Evolutionary conservation across 2,888 invertebrate species (phyloP).

Genomic region (Argyresthia goedartella): DNA sequence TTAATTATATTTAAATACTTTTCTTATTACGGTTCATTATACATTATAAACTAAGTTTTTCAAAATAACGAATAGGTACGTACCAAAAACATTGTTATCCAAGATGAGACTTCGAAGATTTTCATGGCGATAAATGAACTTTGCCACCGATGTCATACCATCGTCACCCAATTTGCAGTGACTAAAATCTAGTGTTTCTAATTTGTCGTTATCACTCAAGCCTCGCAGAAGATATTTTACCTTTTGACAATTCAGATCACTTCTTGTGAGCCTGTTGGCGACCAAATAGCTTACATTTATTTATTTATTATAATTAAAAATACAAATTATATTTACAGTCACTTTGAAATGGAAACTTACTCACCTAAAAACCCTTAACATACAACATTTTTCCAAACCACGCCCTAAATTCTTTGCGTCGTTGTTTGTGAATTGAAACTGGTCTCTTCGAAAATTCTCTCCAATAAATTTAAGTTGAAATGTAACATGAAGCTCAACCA

Average conservation of each 20-base stretch:
- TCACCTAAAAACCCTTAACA: conserved; percentile 45
- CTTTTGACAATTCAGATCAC: conserved; percentile 56
- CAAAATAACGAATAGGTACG: too few relatives aligned
- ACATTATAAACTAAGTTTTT: too few relatives aligned
- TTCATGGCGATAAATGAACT: conserved; percentile 59
- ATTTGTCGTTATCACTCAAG: conserved; percentile 37
- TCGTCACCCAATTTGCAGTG: conserved; percentile 74
- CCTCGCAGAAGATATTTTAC: conserved; percentile 56
- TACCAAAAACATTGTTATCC: conserved; percentile 67
- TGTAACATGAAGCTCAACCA: conserved; percentile 53
- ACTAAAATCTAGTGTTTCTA: conserved; percentile 74
- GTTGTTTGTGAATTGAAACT: conserved; percentile 61
- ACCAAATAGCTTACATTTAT: neutral
- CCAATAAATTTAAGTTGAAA: conserved; percentile 47
- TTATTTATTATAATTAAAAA: neutral
- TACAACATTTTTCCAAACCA: conserved; percentile 51
- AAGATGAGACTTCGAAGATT: conserved; percentile 57
- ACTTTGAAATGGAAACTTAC: neutral
- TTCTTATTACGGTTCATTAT: too few relatives aligned
- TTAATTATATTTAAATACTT: too few relatives aligned
- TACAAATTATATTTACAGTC: neutral
- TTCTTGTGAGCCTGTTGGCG: conserved; percentile 49
- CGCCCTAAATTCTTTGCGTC: conserved; percentile 54
- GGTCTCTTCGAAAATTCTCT: conserved; percentile 50
- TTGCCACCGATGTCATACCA: conserved; percentile 73